These are phyloP conservation scores for Xenopus petersii DNA, from an alignment of 2,797 vertebrate species.

Conservation along the genomic window DNA sequence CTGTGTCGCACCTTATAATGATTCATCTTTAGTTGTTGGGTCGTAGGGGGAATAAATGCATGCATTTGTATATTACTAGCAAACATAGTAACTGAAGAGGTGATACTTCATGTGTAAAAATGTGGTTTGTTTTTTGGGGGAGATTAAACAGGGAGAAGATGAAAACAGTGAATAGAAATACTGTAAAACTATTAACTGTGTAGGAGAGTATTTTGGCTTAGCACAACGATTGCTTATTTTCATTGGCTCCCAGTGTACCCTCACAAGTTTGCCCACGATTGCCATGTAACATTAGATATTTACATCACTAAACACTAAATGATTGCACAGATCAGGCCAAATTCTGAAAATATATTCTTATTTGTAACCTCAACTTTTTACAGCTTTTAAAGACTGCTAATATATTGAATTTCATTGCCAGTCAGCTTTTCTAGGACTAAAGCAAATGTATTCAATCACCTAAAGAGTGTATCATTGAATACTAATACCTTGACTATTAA, in stretches of 20 bases:
- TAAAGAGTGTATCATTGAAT: too few relatives aligned
- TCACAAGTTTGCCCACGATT: constrained; percentile 29
- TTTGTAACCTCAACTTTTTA: too few relatives aligned
- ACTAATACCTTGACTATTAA: too few relatives aligned
- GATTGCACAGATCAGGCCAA: constrained; percentile 29
- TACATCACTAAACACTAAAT: constrained; percentile 43
- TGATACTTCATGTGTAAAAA: constrained; percentile 40
- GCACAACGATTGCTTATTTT: constrained; percentile 31
- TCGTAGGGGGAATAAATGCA: constrained; percentile 20
- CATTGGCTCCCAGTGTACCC: constrained; percentile 26
- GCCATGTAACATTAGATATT: constrained; percentile 35
- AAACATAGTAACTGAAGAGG: constrained; percentile 17
- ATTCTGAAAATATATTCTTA: constrained; percentile 9
- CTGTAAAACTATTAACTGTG: constrained; percentile 38
- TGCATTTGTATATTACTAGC: constrained; percentile 24
- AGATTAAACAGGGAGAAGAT: background rate
- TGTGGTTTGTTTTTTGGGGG: constrained; percentile 39
- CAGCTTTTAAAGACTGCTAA: too few relatives aligned
- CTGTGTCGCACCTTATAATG: constrained; percentile 18
- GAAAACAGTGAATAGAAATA: constrained; percentile 40
- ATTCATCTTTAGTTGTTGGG: constrained; percentile 2
- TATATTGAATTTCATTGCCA: too few relatives aligned
- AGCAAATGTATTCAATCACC: too few relatives aligned
- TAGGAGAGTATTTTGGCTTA: constrained; percentile 29
- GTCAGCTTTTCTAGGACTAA: too few relatives aligned